Base-by-base conservation (phyloP, 2,797 vertebrate genomes). In the Hypotaenidia okinawae region DNA sequence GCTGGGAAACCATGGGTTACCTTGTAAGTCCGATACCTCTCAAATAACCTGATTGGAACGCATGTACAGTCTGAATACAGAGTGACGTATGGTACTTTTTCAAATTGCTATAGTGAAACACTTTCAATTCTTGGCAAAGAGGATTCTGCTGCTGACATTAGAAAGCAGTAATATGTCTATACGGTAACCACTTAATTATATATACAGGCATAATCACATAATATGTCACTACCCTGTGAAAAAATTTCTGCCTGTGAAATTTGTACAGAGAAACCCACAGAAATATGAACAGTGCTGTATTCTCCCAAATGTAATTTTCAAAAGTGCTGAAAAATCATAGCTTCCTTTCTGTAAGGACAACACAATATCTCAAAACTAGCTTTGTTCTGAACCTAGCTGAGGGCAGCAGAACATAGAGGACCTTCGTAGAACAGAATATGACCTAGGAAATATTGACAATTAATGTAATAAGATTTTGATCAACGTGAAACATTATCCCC, bases 131-230 rank as follows among this genome's bases (percentile, higher is more conserved):
- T 87, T 94, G 89, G 95, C 32, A 72, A 96, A 97, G 89, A 97
- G 72, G 82, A 78, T 97, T 97, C 96, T 95, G 86, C 86, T 96
- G 94, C 81, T 97, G 97, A 96, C 89, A 96, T 92, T 78, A 96
- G 92, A 95, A 93, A 97, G 62, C 58, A 93, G 85, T 91, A 95
- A 69, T 91, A 90, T 90, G 64, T 95, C 97, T 97, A 91, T 96
- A 96, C 74, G 95, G 57, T 95, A 97, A 96, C 94, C 91, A 95
- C 96, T 97, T 97, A 97, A 97, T 97, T 97, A 96, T 96, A 96
- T 87, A 84, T 89, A 95, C 91, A 91, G 77, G 75, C 24, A 57
- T 97, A 96, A 97, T 96, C 88, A 90, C 69, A 93, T 92, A 97
- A 96, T 85, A 45, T 97, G 92, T 96, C 93, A 95, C 74, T 96